Percentiles rank a stretch among this genome's conserved stretches.
Conservation (phyloP, 2,888 invertebrate genomes). For the Globia sparganii region DNA sequence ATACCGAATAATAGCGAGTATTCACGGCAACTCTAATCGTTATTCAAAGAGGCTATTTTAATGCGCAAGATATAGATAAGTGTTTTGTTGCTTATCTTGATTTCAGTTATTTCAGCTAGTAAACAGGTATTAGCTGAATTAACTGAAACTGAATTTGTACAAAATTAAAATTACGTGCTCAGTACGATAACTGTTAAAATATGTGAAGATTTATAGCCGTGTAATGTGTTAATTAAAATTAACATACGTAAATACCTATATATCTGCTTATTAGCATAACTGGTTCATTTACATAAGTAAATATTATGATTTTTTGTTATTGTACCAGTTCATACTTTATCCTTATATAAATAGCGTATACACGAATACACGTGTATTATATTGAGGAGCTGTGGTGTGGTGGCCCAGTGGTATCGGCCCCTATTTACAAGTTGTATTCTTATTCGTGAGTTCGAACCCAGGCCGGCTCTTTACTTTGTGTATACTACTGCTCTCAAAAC, state of each 20-base stretch:
- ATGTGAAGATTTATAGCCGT: slow-evolving; percentile 1
- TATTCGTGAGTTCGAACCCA: too few relatives aligned
- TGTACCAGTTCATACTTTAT: not conserved
- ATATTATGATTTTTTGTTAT: slow-evolving; percentile 54
- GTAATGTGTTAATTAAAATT: slow-evolving; percentile 13
- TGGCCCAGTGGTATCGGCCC: not conserved
- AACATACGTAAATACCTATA: slow-evolving; percentile 9
- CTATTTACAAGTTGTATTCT: too few relatives aligned
- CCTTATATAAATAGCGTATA: not conserved
- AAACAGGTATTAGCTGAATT: not conserved
- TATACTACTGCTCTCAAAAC: too few relatives aligned
- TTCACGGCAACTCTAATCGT: too few relatives aligned
- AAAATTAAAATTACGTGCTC: not conserved
- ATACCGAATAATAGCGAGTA: too few relatives aligned
- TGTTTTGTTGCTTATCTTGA: not conserved
- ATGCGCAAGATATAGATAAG: not conserved
- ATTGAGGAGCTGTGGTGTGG: not conserved
- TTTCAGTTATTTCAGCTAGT: not conserved
- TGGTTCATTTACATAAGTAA: slow-evolving; percentile 49
- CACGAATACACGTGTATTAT: not conserved
- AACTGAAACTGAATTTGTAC: not conserved
- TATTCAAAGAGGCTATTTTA: not conserved
- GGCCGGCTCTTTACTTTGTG: not conserved
- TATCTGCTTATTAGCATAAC: slow-evolving; percentile 37
- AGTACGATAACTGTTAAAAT: not conserved